phyloP scores from a whole-genome alignment of 2,113 vertebrate genomes.

The Amia ocellicauda region DNA sequence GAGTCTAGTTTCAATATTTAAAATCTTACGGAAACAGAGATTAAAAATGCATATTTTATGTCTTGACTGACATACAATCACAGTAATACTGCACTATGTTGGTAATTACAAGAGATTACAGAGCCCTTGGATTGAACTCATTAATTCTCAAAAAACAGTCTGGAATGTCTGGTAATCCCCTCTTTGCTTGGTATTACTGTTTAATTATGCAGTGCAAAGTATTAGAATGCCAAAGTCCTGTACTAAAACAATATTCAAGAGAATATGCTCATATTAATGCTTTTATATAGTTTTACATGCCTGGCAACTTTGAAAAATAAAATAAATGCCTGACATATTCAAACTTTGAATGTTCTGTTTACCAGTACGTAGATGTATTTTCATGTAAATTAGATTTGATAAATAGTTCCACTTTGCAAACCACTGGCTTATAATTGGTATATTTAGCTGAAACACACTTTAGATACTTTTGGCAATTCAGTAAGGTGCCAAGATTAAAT shows the following conservation, averaged over 20 bases:
- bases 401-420: background rate
- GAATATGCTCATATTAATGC: background rate
- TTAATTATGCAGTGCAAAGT: constrained; percentile 11
- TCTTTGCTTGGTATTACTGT: background rate
- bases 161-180: constrained; percentile 7
- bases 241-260: background rate
- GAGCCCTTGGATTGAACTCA: constrained; percentile 8
- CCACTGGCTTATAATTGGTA: constrained; percentile 8
- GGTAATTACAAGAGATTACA: constrained; percentile 17
- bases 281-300: background rate
- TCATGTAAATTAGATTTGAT: background rate
- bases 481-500: background rate
- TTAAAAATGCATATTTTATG: background rate
- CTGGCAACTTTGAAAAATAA: background rate
- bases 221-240: constrained; percentile 5
- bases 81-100: background rate
- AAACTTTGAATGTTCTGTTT: background rate
- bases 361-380: background rate
- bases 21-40: background rate
- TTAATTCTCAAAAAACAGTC: constrained; percentile 8
- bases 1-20: no score
- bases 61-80: background rate
- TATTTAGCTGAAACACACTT: background rate
- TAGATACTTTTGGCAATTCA: background rate
- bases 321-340: background rate